phyloP scores from a whole-genome alignment of 2,113 vertebrate genomes.

The Alethe castanea region DNA sequence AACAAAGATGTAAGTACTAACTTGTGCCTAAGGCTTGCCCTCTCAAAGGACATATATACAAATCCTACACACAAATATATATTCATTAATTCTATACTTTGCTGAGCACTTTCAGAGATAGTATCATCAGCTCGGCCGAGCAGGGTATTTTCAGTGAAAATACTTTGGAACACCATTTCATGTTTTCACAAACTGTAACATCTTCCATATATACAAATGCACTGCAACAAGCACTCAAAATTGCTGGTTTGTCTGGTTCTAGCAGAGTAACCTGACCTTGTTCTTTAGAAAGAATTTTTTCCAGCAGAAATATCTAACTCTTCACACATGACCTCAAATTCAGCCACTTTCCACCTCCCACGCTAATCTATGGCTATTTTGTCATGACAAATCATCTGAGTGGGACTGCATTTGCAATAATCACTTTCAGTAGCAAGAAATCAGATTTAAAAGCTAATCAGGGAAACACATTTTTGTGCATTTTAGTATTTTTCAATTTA shows the following conservation, averaged over 20 bases:
- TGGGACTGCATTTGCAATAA: neutral
- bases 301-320: neutral
- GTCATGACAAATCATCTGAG: neutral
- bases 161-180: neutral
- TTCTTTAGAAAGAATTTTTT: neutral
- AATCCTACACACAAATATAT: neutral
- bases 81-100: neutral
- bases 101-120: neutral
- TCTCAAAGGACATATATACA: neutral
- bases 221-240: neutral
- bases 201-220: neutral
- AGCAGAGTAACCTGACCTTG: neutral
- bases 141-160: neutral
- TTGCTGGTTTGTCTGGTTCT: neutral
- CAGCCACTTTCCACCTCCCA: neutral
- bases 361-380: neutral
- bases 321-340: neutral
- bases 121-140: neutral
- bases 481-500: neutral
- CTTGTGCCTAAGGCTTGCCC: neutral
- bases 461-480: neutral
- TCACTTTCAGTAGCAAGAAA: neutral
- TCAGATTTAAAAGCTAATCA: neutral
- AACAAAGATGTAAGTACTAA: neutral
- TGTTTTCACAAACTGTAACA: neutral